Evolutionary conservation across 2,797 vertebrate genomes (phyloP).

Genomic region (Pantherophis vulpinus): DNA sequence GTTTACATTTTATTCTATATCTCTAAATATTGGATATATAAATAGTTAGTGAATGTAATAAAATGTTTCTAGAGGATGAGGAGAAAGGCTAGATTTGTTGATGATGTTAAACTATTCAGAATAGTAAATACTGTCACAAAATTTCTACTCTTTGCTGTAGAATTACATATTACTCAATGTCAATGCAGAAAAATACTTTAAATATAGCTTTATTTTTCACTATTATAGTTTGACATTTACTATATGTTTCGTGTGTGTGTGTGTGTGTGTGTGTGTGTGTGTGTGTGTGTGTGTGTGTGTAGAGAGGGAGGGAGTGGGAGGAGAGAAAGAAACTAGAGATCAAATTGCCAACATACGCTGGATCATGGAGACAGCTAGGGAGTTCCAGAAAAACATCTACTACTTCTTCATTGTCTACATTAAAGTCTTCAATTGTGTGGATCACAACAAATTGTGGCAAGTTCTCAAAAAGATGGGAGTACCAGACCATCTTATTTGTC

Average conservation of each 20-base stretch:
- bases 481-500: too few relatives aligned
- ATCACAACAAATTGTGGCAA: too few relatives aligned
- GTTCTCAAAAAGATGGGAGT: too few relatives aligned
- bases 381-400: too few relatives aligned
- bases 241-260: background rate
- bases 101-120: background rate
- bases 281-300: too few relatives aligned
- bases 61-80: background rate
- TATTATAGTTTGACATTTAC: background rate
- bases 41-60: background rate
- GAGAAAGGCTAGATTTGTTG: background rate
- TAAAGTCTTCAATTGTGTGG: too few relatives aligned
- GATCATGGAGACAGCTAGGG: too few relatives aligned
- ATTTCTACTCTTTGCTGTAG: background rate
- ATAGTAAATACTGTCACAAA: background rate
- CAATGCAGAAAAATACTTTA: background rate
- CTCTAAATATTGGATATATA: background rate
- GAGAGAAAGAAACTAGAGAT: too few relatives aligned
- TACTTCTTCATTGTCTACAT: too few relatives aligned
- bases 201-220: background rate
- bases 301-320: too few relatives aligned
- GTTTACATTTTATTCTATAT: background rate
- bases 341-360: too few relatives aligned
- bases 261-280: too few relatives aligned
- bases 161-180: background rate